Evolutionary conservation across 1,140 invertebrate species (phyloP), one percentile per base, ranked within the genome.

Genomic region (Bactericera cockerelli): DNA sequence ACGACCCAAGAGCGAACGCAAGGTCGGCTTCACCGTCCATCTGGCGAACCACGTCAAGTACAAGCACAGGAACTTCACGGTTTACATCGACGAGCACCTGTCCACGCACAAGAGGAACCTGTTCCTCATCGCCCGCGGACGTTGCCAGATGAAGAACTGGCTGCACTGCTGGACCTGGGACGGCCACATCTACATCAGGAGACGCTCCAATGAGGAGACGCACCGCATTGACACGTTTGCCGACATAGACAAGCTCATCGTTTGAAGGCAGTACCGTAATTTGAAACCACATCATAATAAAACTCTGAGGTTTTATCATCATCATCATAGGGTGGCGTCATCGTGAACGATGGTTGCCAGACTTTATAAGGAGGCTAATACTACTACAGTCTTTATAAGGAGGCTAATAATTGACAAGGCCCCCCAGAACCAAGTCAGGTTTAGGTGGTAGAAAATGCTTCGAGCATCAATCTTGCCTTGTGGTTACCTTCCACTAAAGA

Each of bases 1-100:
- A n/a, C n/a, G 42, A n/a, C 42, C 42, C n/a, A 49, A 49, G 22
- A 8, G 8, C n/a, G 42, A 49, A 49, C 42, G 42, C n/a, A 49
- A 49, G 22, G 19, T 19, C 22, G 42, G 42, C 4, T 49, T 49
- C 42, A 49, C 3, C n/a, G n/a, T 49, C n/a, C 42, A 49, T 22
- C 42, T 49, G 4, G 8, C 4, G n/a, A 6, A 8, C 4, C 42
- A 49, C 22, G 42, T n/a, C 8, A 49, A 49, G 22, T 22, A 49
- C 19, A 49, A n/a, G 22, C 4, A 49, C 22, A 4, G 42, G 19
- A 49, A 49, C 22, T 49, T 49, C 22, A 49, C 42, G 22, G 42
- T 49, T 8, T 49, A 49, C 22, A 22, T 49, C 8, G 42, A 49
- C 42, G 42, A 49, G 42, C 42, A 49, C 19, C 22, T 49, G 42